Evolutionary conservation across 2,888 invertebrate genomes (phyloP).

Genomic region (Zele albiditarsus): DNA sequence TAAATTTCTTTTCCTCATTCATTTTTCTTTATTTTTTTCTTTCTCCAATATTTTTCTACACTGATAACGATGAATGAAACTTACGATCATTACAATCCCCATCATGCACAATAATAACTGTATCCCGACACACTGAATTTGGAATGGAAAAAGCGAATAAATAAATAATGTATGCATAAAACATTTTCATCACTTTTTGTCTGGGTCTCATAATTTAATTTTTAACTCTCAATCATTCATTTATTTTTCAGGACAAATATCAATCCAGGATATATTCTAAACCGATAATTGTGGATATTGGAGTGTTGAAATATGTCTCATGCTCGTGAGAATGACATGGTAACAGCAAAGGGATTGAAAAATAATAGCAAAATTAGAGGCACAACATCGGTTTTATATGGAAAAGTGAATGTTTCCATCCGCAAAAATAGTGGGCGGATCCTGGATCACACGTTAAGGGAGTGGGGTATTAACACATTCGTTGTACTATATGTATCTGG

Average conservation of each 20-base stretch:
- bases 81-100: slow-evolving; percentile 55
- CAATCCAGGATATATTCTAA: background rate
- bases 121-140: slow-evolving; percentile 45
- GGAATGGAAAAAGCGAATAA: slow-evolving; percentile 41
- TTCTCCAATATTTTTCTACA: background rate
- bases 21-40: slow-evolving; percentile 11
- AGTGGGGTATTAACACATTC: slow-evolving; percentile 49
- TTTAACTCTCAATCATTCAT: background rate
- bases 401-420: slow-evolving; percentile 66
- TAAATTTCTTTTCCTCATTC: no score
- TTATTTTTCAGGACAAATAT: background rate
- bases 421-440: slow-evolving; percentile 62
- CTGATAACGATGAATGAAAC: slow-evolving; percentile 38
- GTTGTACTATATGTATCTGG: background rate
- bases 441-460: slow-evolving; percentile 45
- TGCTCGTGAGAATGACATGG: slow-evolving; percentile 13
- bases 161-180: slow-evolving; percentile 29
- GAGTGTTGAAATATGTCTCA: slow-evolving; percentile 24
- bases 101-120: slow-evolving; percentile 56
- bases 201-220: background rate
- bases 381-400: slow-evolving; percentile 63
- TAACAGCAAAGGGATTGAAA: slow-evolving; percentile 51
- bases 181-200: slow-evolving; percentile 25
- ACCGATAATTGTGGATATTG: background rate
- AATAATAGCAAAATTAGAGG: slow-evolving; percentile 59